Conservation (phyloP, 2,888 invertebrate species). For the Eristalinus sepulchralis region DNA sequence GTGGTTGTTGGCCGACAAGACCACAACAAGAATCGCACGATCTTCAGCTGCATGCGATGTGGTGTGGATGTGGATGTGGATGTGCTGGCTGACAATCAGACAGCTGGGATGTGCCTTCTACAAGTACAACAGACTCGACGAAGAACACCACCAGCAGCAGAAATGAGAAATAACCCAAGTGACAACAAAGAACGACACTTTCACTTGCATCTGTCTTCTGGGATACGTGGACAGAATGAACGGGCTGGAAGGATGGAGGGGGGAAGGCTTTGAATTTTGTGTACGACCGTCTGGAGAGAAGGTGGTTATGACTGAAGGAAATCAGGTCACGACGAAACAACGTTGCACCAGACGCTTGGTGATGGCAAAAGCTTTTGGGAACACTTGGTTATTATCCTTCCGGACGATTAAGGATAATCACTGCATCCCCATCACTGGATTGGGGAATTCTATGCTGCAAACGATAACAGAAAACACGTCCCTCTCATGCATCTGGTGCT, state of each 20-base stretch:
- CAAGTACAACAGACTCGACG: not conserved
- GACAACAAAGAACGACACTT: not conserved
- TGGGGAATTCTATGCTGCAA: too few relatives aligned
- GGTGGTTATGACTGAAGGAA: not conserved
- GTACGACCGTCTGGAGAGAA: not conserved
- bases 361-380: too few relatives aligned
- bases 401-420: not conserved
- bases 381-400: too few relatives aligned
- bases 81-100: not conserved
- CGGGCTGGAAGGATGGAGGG: not conserved
- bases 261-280: not conserved
- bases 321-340: not conserved
- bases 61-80: too few relatives aligned
- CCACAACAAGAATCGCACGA: not conserved
- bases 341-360: not conserved
- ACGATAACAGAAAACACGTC: too few relatives aligned
- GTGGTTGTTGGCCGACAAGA: not conserved
- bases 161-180: not conserved
- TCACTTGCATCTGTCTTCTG: not conserved
- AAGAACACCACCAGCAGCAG: not conserved
- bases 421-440: not conserved
- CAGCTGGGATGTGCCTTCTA: not conserved
- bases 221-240: too few relatives aligned
- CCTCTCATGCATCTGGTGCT: too few relatives aligned
- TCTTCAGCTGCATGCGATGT: not conserved